A percentile compares a stretch with the other conserved stretches of the same genome.
Evolutionary conservation across 2,888 invertebrate species (phyloP).

Genomic region (Koerneria pararmatus): DNA sequence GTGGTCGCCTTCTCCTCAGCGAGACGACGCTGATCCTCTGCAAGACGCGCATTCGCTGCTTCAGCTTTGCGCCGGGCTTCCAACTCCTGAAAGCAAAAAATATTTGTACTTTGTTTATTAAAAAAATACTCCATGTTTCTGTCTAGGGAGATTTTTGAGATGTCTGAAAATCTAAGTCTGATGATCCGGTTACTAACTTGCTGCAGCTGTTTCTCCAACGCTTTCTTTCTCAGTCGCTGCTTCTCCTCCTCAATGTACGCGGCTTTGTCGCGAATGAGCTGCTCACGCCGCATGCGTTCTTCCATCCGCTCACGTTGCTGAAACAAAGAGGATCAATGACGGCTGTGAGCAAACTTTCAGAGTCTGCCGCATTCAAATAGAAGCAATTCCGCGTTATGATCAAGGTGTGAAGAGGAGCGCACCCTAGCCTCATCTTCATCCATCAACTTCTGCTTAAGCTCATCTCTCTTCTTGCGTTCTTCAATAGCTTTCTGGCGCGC

Average conservation of each 20-base stretch:
- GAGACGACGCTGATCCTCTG: no score
- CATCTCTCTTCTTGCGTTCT: conserved; percentile 21
- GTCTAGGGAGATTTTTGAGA: no score
- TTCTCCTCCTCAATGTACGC: conserved; percentile 5
- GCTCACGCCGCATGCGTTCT: conserved; percentile 1
- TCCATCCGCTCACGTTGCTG: conserved; percentile 17
- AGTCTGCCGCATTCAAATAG: not conserved
- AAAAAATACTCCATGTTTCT: no score
- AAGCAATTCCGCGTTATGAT: no score
- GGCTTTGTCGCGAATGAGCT: not conserved
- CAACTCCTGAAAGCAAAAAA: no score
- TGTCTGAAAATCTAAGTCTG: no score
- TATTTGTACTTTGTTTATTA: no score
- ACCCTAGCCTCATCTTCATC: conserved; percentile 9
- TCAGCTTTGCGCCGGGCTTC: no score
- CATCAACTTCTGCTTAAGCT: conserved; percentile 9
- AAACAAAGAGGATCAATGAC: not conserved
- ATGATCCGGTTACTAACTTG: no score
- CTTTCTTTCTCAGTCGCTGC: conserved; percentile 14
- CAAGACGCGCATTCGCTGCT: no score
- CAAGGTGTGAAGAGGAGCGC: no score
- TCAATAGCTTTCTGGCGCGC: conserved; percentile 21
- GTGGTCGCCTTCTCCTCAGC: conserved; percentile 6
- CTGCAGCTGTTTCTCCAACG: not conserved
- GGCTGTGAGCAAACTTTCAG: not conserved